Evolutionary conservation across 2,113 vertebrate species (phyloP).

Genomic region (Leptocoma aspasia): DNA sequence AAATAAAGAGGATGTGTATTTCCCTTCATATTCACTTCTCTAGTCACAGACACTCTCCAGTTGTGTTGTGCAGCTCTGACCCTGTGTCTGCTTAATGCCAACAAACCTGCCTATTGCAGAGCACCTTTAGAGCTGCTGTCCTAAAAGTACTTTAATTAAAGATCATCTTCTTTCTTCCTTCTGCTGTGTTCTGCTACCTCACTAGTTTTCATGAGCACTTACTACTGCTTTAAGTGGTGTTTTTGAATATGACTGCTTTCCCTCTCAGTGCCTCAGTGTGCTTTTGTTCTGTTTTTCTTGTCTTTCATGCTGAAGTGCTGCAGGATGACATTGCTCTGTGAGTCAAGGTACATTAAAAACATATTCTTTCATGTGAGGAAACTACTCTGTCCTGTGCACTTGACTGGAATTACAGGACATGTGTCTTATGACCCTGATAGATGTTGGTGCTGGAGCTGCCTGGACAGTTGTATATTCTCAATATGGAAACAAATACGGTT

Average conservation of each 20-base stretch:
- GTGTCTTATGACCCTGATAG: not conserved
- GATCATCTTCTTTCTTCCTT: not conserved
- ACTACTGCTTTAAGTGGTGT: not conserved
- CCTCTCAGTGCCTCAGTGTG: not conserved
- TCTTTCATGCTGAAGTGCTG: conserved; percentile 9
- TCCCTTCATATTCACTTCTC: not conserved
- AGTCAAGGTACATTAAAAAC: not conserved
- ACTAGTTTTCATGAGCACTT: not conserved
- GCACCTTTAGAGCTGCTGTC: not conserved
- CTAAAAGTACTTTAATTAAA: not conserved
- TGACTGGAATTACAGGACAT: conserved; percentile 23
- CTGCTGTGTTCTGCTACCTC: not conserved
- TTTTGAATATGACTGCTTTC: not conserved
- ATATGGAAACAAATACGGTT: not conserved
- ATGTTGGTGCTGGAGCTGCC: conserved; percentile 25
- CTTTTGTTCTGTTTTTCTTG: not conserved
- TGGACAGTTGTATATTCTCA: not conserved
- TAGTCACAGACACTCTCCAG: not conserved
- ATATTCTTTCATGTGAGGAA: conserved; percentile 38
- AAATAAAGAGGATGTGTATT: not conserved
- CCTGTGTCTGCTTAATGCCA: not conserved
- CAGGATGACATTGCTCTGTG: not conserved
- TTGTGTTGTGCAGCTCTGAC: not conserved
- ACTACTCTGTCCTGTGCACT: conserved; percentile 40
- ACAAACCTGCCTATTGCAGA: not conserved